Conservation (phyloP, 2,888 invertebrate species). For the Ochlodes sylvanus region DNA sequence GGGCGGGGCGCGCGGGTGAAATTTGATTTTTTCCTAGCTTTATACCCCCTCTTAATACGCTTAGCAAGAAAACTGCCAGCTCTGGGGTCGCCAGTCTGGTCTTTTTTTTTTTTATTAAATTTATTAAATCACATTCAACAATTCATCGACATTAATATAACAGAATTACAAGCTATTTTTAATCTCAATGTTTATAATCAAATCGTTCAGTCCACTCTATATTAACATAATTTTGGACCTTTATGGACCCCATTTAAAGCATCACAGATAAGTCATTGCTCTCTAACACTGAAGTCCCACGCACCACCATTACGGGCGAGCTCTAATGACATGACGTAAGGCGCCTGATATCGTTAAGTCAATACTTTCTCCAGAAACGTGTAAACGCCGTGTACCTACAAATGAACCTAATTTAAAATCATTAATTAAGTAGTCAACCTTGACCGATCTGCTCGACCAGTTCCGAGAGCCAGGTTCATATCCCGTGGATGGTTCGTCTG, state of each 20-base stretch:
- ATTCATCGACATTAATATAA: too few relatives aligned
- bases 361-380: constrained; percentile 27
- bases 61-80: too few relatives aligned
- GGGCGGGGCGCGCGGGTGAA: too few relatives aligned
- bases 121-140: too few relatives aligned
- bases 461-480: too few relatives aligned
- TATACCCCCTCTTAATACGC: too few relatives aligned
- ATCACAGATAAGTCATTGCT: constrained; percentile 30
- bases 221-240: neutral
- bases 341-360: constrained; percentile 11
- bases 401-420: constrained; percentile 29
- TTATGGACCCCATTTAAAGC: neutral
- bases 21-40: too few relatives aligned
- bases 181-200: neutral
- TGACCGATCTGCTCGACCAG: constrained; percentile 15
- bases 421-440: constrained; percentile 28
- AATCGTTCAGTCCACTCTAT: neutral
- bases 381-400: constrained; percentile 21
- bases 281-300: constrained; percentile 16
- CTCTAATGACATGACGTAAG: constrained; percentile 8
- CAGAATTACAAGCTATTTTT: neutral
- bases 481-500: too few relatives aligned
- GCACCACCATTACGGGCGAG: constrained; percentile 21
- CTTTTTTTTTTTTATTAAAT: too few relatives aligned
- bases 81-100: too few relatives aligned